Base-by-base conservation (phyloP, 2,797 vertebrate genomes). In the Champsocephalus esox region DNA sequence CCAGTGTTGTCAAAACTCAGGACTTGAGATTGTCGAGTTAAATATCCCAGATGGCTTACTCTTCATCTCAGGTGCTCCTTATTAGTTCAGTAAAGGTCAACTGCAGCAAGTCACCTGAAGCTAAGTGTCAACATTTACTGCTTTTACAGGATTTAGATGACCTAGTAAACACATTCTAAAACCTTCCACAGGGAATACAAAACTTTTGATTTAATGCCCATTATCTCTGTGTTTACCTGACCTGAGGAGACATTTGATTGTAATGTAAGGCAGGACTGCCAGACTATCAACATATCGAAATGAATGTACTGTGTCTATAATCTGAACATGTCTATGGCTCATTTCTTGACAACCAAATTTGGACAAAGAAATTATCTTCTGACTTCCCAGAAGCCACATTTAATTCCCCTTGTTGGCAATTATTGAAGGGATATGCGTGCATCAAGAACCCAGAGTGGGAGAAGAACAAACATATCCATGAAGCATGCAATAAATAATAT, bases 91-190 rank as follows among this genome's bases (percentile, higher is more conserved):
- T 69, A 79, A 61, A 87, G 87, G 82, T 79, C 87, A 93, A 89
- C 70, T 83, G 85, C 71, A 88, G 75, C 78, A 81, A 85, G 80
- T 87, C 87, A 89, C 79, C 83, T 83, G 84, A 81, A 88, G 75
- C 66, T 70, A 70, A 88, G 52, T 2, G 4, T 46, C 87, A 79
- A 86, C 86, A 89, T 90, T 91, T 89, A 78, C 72, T 17, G 34
- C 60, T 69, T 75, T 45, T 55, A 56, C 48, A 43, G 34, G 64
- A 58, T 28, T 5, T 28, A 28, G 28, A 28, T 28, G 28, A 28
- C 28, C 28, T 28, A 28, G 28, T 28, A 28, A 28, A 28, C 28
- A 38, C 34, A 38, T 38, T 38, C 34, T 8, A 38, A 38, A 46
- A 16, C 52, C 44, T 83, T 58, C 70, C 66, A 34, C 3, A 7